These are phyloP conservation scores for Megastigmus dorsalis DNA, from an alignment of 2,888 invertebrate species.

Conservation along the genomic window DNA sequence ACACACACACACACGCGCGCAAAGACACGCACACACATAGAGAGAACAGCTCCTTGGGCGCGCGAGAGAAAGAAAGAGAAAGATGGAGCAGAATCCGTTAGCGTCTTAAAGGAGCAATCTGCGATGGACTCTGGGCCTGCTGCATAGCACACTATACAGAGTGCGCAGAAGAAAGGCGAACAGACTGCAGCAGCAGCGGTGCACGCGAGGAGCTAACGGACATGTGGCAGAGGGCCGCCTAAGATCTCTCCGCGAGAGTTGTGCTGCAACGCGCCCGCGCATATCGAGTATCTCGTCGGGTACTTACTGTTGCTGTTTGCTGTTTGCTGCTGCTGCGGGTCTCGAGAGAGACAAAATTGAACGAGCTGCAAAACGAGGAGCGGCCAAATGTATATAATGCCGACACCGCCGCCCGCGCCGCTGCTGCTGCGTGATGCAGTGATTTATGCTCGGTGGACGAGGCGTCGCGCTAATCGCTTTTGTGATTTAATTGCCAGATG, in stretches of 20 bases:
- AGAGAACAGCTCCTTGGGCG: too few relatives aligned
- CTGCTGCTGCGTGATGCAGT: too few relatives aligned
- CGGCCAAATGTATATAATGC: not conserved
- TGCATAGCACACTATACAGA: too few relatives aligned
- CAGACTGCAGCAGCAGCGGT: too few relatives aligned
- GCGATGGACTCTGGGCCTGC: not conserved
- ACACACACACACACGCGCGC: too few relatives aligned
- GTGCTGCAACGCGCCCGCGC: conserved; percentile 18
- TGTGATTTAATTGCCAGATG: conserved; percentile 51
- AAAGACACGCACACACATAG: too few relatives aligned
- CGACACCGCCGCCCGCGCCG: not conserved
- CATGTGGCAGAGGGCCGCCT: not conserved
- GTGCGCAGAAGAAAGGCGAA: too few relatives aligned
- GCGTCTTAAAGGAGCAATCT: conserved; percentile 36
- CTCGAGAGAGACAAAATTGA: too few relatives aligned
- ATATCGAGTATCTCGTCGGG: conserved; percentile 38
- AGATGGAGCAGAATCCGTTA: conserved; percentile 33
- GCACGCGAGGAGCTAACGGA: conserved; percentile 49
- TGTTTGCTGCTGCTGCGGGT: not conserved
- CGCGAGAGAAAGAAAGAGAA: not conserved
- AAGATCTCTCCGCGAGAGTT: too few relatives aligned
- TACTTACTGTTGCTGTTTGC: too few relatives aligned
- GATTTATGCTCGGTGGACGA: conserved; percentile 26
- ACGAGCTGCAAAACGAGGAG: conserved; percentile 37
- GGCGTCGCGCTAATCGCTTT: conserved; percentile 45